Evolutionary conservation across 2,888 invertebrate genomes (phyloP).

Genomic region (Scaptomyza parva): DNA sequence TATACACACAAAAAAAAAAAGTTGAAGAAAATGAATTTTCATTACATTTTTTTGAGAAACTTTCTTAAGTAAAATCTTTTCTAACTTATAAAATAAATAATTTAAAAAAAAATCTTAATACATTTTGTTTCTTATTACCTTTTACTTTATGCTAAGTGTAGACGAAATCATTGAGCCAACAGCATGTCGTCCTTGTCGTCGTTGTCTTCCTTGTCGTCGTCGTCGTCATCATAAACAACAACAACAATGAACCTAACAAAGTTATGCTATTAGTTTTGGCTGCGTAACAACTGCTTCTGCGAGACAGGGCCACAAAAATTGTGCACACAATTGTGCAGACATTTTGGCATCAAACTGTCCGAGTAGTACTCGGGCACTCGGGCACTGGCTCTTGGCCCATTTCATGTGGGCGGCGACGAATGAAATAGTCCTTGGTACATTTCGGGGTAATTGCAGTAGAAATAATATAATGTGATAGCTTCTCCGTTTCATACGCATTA

Average conservation of each 20-base stretch:
- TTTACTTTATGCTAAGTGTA: conserved; percentile 1
- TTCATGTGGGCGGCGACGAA: conserved; percentile 38
- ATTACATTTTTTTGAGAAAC: too few species aligned
- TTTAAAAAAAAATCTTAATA: too few species aligned
- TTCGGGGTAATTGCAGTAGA: neutral
- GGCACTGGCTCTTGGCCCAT: conserved; percentile 11
- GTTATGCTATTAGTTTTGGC: conserved; percentile 70
- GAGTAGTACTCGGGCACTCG: too few species aligned
- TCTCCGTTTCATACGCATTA: neutral
- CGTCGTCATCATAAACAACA: conserved; percentile 1
- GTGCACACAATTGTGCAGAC: conserved; percentile 70
- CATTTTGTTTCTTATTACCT: too few species aligned
- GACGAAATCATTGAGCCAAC: conserved; percentile 43
- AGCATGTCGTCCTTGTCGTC: conserved; percentile 38
- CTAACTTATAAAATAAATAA: too few species aligned
- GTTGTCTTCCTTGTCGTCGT: conserved; percentile 13
- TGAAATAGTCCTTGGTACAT: conserved; percentile 53
- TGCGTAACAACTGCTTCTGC: conserved; percentile 57
- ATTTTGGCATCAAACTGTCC: conserved; percentile 64
- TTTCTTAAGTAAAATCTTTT: too few species aligned
- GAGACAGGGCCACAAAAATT: conserved; percentile 59
- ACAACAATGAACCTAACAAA: conserved; percentile 44
- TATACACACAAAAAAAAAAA: neutral
- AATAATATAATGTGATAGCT: neutral
- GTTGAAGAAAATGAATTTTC: too few species aligned